Evolutionary conservation across 2,113 vertebrate species (phyloP).

Genomic region (Sigmodon hispidus): DNA sequence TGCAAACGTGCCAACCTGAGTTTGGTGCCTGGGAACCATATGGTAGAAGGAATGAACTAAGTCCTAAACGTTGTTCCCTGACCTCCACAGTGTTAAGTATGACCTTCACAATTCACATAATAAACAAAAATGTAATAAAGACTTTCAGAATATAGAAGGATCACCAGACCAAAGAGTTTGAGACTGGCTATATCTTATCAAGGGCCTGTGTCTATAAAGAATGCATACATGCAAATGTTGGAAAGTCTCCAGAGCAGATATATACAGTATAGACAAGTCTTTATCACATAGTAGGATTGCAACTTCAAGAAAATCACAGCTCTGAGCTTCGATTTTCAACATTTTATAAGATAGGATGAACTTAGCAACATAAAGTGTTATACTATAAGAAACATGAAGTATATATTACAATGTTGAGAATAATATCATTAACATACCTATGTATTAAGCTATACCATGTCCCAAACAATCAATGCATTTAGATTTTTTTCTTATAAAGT

Average conservation of each 20-base stretch:
- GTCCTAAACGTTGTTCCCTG: not conserved
- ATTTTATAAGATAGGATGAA: not conserved
- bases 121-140: not conserved
- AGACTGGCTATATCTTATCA: not conserved
- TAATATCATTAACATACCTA: not conserved
- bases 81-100: not conserved
- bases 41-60: not conserved
- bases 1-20: not conserved
- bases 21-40: not conserved
- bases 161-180: not conserved
- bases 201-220: not conserved
- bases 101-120: not conserved
- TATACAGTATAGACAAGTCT: not conserved
- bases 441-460: not conserved
- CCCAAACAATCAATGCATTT: not conserved
- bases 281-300: not conserved
- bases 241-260: not conserved
- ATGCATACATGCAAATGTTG: fast-evolving
- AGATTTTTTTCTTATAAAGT: not conserved
- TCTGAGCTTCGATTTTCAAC: not conserved
- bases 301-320: not conserved
- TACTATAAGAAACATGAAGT: not conserved
- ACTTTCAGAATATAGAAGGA: not conserved
- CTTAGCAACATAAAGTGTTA: not conserved
- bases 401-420: not conserved